Base-by-base conservation (phyloP, 2,113 vertebrate species). In the Camelus bactrianus region DNA sequence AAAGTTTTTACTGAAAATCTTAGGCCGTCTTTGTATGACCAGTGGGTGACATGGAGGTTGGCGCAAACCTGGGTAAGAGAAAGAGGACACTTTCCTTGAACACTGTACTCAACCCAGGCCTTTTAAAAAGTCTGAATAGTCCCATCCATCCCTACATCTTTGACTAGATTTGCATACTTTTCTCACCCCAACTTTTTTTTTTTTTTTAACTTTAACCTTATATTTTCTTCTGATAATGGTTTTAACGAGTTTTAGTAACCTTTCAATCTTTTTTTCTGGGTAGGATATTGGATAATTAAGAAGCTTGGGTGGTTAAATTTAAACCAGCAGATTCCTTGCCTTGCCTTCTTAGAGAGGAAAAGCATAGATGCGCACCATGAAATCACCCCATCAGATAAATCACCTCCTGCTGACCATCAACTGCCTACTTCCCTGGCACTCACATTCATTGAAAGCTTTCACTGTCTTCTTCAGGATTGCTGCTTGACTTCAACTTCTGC, bases 1-100 rank as follows among this genome's bases (percentile, higher is more conserved):
- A 95, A 42, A 13, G 10, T 69, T 95, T 96, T 90, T 73, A 24
- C 9, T 70, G 67, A 81, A 89, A 52, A 76, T 52, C 86, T 62
- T 82, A 70, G 54, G 54, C 46, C 5, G 60, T 87, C 48, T 86
- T 69, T 93, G 8, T 67, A n/a, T 91, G 15, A 54, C 24, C 11
- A 32, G 11, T 73, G 65, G 32, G 7, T 46, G 9, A 8, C 38
- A 15, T 46, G 20, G 24, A 75, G 65, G 8, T 67, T 69, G 26
- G 15, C 16, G 20, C 86, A 22, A 84, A 64, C 6, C 3, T 58
- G 48, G 20, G 35, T 93, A 48, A 93, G 64, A 89, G n/a, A 88
- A 82, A 58, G 26, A 42, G 26, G 42, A n/a, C 8, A 2, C 38
- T 91, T 80, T 73, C 38, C 12, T 35, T 67, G 24, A 93, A 73